Evolutionary conservation across 1,140 invertebrate species (phyloP).

Genomic region (Amphibalanus amphitrite): DNA sequence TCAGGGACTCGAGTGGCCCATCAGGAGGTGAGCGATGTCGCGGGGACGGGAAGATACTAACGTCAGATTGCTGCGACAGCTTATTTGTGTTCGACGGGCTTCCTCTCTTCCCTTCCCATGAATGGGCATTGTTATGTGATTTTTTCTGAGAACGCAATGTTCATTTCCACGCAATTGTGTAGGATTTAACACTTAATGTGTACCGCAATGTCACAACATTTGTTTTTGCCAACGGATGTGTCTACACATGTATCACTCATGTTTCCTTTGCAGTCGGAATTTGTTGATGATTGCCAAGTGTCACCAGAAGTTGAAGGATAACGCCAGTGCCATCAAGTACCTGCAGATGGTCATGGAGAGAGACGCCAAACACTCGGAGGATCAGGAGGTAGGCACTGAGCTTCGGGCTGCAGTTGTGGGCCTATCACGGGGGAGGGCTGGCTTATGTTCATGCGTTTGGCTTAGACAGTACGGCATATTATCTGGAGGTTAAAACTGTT

Average conservation of each 20-base stretch:
- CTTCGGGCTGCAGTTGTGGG: too few relatives aligned
- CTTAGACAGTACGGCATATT: too few relatives aligned
- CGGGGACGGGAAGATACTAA: too few relatives aligned
- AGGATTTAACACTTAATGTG: not conserved
- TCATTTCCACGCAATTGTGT: not conserved
- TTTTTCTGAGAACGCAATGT: not conserved
- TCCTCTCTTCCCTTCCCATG: too few relatives aligned
- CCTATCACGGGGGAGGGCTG: too few relatives aligned
- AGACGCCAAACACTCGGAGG: not conserved
- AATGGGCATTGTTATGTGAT: not conserved
- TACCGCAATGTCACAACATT: not conserved
- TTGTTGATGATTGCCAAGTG: conserved; percentile 59
- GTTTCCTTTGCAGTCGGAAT: conserved; percentile 42
- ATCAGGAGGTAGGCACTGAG: not conserved
- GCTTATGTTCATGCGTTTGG: too few relatives aligned
- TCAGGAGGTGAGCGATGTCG: not conserved
- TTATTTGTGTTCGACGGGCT: too few relatives aligned
- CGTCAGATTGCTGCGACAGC: too few relatives aligned
- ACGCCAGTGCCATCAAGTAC: conserved; percentile 36
- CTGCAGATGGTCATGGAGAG: not conserved
- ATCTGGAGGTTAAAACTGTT: too few relatives aligned
- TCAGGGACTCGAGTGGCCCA: not conserved
- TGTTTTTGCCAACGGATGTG: not conserved
- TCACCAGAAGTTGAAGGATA: conserved; percentile 36
- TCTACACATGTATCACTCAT: conserved; percentile 9